These are phyloP conservation scores for Plecotus auritus DNA, from an alignment of 2,113 vertebrate species.

Conservation along the genomic window DNA sequence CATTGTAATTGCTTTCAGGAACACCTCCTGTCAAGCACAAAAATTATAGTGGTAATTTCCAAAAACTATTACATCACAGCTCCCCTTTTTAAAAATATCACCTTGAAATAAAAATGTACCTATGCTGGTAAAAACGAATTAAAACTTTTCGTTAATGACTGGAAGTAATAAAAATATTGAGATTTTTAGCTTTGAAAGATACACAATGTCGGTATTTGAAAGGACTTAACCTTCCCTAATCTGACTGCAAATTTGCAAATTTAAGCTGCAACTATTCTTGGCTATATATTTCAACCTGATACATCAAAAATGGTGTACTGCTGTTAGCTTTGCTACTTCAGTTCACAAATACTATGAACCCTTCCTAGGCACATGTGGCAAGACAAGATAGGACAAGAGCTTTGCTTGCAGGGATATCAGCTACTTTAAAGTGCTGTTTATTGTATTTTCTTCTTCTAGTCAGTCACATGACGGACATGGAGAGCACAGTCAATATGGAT, in stretches of 20 bases:
- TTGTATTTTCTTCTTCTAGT: not conserved
- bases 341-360: not conserved
- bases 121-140: not conserved
- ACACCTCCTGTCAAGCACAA: conserved; percentile 25
- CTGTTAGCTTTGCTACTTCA: not conserved
- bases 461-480: not conserved
- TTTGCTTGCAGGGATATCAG: not conserved
- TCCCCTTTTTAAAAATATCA: not conserved
- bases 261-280: not conserved
- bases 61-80: not conserved
- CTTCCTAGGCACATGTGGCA: not conserved
- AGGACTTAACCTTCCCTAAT: not conserved
- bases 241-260: not conserved
- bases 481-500: not conserved
- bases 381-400: not conserved
- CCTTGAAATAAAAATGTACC: not conserved
- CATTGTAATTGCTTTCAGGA: not conserved
- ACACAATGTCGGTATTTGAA: not conserved
- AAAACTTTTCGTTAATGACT: not conserved
- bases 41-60: conserved; percentile 28
- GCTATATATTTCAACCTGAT: not conserved
- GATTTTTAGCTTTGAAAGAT: not conserved
- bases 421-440: not conserved
- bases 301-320: not conserved
- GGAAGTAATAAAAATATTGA: not conserved